Conservation (phyloP, 2,888 invertebrate species). For the Seira sanloemensis region DNA sequence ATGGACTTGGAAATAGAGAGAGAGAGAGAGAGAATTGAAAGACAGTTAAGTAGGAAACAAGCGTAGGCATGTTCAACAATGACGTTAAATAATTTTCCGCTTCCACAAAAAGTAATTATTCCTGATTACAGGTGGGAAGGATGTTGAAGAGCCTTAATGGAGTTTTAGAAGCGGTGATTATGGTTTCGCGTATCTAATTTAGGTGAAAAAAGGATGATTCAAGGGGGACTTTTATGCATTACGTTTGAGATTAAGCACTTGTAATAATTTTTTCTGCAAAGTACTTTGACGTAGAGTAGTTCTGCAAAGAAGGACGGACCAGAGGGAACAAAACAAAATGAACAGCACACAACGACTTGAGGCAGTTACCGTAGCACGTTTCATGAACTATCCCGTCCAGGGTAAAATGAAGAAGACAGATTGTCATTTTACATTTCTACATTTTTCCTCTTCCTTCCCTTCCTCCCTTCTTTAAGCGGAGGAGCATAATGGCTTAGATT, state of each 20-base stretch:
- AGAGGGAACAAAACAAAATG: too few species aligned
- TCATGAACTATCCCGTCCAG: background rate
- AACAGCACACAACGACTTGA: too few species aligned
- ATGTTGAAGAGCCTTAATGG: background rate
- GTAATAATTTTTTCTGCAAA: too few species aligned
- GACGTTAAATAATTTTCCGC: background rate
- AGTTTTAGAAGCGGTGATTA: background rate
- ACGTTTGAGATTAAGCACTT: too few species aligned
- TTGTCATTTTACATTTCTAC: background rate
- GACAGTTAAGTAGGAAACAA: background rate
- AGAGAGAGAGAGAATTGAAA: background rate
- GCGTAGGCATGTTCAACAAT: background rate
- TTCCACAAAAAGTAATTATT: background rate
- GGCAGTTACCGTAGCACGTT: too few species aligned
- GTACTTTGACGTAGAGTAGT: too few species aligned
- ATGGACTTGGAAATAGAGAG: background rate
- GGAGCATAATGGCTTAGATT: conserved; percentile 45
- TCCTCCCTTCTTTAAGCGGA: background rate
- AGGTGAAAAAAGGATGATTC: too few species aligned
- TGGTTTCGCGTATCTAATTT: background rate
- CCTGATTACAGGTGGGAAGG: background rate
- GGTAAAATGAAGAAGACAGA: background rate
- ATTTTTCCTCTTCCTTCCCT: background rate
- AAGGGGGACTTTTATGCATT: too few species aligned
- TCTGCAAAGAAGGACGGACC: too few species aligned